Evolutionary conservation across 2,113 vertebrate species (phyloP).

Genomic region (Stegostoma tigrinum): DNA sequence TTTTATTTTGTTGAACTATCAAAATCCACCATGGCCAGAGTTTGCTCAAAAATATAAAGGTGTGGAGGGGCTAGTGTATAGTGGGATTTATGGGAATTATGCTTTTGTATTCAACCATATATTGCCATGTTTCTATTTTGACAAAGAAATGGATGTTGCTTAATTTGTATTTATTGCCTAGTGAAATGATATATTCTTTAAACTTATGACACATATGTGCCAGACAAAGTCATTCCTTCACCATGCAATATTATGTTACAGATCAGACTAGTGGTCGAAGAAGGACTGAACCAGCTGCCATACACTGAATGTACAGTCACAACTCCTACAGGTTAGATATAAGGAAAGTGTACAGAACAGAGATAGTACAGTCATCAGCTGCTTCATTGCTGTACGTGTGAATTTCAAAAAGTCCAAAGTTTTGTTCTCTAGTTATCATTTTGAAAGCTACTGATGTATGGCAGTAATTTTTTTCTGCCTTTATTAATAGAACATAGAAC

Average conservation of each 20-base stretch:
- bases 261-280: slow-evolving; percentile 96
- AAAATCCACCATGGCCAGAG: background rate
- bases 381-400: background rate
- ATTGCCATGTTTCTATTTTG: background rate
- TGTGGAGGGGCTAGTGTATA: background rate
- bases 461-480: background rate
- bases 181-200: background rate
- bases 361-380: background rate
- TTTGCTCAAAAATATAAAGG: background rate
- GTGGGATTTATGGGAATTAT: background rate
- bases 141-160: background rate
- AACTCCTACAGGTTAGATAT: slow-evolving; percentile 80
- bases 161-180: background rate
- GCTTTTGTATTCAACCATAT: background rate
- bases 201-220: background rate
- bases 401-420: background rate
- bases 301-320: slow-evolving; percentile 93
- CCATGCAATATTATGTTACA: slow-evolving; percentile 45
- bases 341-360: background rate
- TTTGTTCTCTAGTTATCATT: background rate
- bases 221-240: background rate
- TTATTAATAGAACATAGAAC: no score
- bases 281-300: slow-evolving; percentile 92
- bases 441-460: background rate
- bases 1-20: background rate